Evolutionary conservation across 2,888 invertebrate species (phyloP), one percentile per base, ranked within the genome.

Genomic region (Sphaeridia pumilis): DNA sequence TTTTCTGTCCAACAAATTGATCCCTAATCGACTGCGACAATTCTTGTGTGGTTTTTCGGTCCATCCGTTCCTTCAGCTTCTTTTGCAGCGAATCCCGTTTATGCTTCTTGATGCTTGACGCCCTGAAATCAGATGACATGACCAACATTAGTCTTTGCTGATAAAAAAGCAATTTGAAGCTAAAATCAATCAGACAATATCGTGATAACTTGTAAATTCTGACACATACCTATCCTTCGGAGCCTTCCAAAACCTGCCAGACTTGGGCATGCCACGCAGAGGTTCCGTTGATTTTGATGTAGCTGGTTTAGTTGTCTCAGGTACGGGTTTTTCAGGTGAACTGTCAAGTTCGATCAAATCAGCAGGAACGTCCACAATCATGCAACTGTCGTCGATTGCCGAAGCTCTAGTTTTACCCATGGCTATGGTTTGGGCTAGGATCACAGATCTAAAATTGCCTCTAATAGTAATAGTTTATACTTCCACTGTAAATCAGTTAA

Each of bases 191-290:
- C n/a, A n/a, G n/a, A n/a, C n/a, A n/a, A n/a, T n/a, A n/a, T n/a
- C n/a, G n/a, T n/a, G n/a, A n/a, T n/a, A n/a, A n/a, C n/a, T n/a
- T n/a, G n/a, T n/a, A n/a, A n/a, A n/a, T n/a, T n/a, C n/a, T 28
- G 20, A 56, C 66, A 72, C 50, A 56, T 65, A 73, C 80, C 73
- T 79, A 66, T 77, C 75, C 69, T 77, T 80, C 55, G 76, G 74
- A 22, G 74, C 73, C 70, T 87, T 87, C 86, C 86, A 86, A 68
- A 84, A 77, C 60, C 82, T 74, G 21, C 84, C 84, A 12, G 86
- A 86, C 70, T 85, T 85, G 4, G 85, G 84, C 68, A 76, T 77
- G 0, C 86, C 85, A 17, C 25, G 46, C 7, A 25, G 17, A n/a
- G n/a, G n/a, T n/a, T n/a, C n/a, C n/a, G n/a, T n/a, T n/a, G n/a